phyloP scores from a whole-genome alignment of 2,113 vertebrate species.

The Apteryx owenii region DNA sequence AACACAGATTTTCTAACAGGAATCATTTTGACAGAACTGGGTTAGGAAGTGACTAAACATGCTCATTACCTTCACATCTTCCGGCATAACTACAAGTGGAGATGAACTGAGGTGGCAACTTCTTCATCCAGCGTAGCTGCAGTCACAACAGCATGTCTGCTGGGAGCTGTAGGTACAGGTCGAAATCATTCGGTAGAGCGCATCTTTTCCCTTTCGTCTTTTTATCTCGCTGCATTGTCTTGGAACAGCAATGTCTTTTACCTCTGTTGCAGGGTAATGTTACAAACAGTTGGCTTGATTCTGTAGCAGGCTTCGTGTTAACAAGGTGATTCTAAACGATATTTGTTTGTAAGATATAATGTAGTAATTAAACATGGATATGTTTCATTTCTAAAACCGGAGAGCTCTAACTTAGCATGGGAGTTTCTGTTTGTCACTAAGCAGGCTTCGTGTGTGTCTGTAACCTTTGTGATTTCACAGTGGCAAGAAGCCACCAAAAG shows the following conservation, averaged over 20 bases:
- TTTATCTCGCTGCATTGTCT: background rate
- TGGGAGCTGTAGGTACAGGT: background rate
- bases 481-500: background rate
- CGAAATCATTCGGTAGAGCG: background rate
- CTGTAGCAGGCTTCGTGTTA: background rate
- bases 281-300: background rate
- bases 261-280: background rate
- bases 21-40: conserved; percentile 74
- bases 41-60: conserved; percentile 72
- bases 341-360: background rate
- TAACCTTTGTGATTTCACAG: background rate
- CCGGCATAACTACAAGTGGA: conserved; percentile 10
- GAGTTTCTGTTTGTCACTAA: background rate
- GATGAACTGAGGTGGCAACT: no score
- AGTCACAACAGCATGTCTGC: background rate
- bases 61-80: conserved; percentile 63
- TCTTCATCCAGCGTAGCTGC: background rate
- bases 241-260: background rate
- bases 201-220: background rate
- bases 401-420: background rate
- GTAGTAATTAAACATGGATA: background rate
- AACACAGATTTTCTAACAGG: conserved; percentile 65
- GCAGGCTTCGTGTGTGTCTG: background rate
- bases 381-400: background rate
- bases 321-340: background rate